Conservation (phyloP, 2,888 invertebrate species). For the Pherbina coryleti region DNA sequence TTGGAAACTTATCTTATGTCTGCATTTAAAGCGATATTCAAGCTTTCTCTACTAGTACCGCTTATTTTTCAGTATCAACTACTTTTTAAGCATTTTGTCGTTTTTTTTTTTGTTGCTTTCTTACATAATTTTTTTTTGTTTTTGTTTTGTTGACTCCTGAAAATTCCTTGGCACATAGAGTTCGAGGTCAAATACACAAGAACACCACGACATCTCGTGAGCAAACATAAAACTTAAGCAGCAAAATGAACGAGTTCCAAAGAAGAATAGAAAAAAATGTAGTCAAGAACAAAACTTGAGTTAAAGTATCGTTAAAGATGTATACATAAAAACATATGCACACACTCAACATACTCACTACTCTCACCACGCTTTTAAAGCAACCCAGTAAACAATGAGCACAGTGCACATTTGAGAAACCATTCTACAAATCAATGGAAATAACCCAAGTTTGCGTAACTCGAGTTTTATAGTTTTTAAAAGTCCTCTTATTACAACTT, state of each 20-base stretch:
- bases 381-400: no score
- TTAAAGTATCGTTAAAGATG: conserved; percentile 38
- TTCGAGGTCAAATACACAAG: conserved; percentile 18
- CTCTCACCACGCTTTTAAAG: conserved; percentile 23
- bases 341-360: not conserved
- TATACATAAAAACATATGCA: conserved; percentile 5
- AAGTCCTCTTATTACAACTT: no score
- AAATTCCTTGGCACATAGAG: not conserved
- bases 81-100: not conserved
- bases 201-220: conserved; percentile 15
- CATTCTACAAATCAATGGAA: no score
- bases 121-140: not conserved
- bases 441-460: no score
- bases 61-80: not conserved
- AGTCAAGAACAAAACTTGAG: conserved; percentile 16
- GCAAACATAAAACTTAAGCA: conserved; percentile 24
- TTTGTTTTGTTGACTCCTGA: not conserved
- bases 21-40: not conserved
- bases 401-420: no score
- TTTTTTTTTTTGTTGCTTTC: not conserved
- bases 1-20: not conserved
- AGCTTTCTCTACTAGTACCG: not conserved
- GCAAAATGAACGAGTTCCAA: not conserved
- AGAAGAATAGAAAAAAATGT: not conserved
- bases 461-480: no score